Conservation (phyloP, 2,888 invertebrate species). For the Eugnorisma glareosa region DNA sequence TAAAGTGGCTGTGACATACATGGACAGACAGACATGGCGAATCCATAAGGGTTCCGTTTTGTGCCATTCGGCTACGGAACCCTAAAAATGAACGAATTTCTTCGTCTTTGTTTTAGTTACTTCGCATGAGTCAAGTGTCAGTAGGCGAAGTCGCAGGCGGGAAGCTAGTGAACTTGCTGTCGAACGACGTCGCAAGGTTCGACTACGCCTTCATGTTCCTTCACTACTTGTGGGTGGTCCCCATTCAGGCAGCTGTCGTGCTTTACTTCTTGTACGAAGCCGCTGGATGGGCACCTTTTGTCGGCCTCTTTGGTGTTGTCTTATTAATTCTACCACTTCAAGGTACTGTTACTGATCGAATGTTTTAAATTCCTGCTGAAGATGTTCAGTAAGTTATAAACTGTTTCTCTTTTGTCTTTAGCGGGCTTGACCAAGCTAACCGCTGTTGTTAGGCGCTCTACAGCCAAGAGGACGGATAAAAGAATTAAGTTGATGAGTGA, state of each 20-base stretch:
- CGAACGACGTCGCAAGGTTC: slow-evolving; percentile 95
- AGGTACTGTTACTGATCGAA: slow-evolving; percentile 70
- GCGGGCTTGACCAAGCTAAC: slow-evolving; percentile 84
- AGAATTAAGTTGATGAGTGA: slow-evolving; percentile 96
- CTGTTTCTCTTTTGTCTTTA: slow-evolving; percentile 62
- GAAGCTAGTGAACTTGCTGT: slow-evolving; percentile 95
- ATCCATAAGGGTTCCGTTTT: too few relatives aligned
- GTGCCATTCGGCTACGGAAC: too few relatives aligned
- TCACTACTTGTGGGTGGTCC: slow-evolving; percentile 95
- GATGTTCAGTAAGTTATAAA: not conserved
- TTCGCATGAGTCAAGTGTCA: slow-evolving; percentile 93
- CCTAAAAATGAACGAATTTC: not conserved
- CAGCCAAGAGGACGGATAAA: slow-evolving; percentile 95
- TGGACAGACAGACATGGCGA: too few relatives aligned
- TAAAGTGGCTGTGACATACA: too few relatives aligned
- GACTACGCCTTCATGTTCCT: slow-evolving; percentile 93
- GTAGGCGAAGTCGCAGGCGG: slow-evolving; percentile 93
- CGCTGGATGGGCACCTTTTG: slow-evolving; percentile 84
- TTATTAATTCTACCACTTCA: slow-evolving; percentile 90
- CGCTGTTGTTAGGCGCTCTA: slow-evolving; percentile 84
- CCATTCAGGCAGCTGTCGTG: slow-evolving; percentile 92
- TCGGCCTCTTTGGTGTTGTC: slow-evolving; percentile 86
- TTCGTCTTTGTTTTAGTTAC: slow-evolving; percentile 88
- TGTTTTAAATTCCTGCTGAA: not conserved
- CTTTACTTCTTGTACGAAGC: slow-evolving; percentile 81